Evolutionary conservation across 2,888 invertebrate species (phyloP).

Genomic region (Protonemura montana): DNA sequence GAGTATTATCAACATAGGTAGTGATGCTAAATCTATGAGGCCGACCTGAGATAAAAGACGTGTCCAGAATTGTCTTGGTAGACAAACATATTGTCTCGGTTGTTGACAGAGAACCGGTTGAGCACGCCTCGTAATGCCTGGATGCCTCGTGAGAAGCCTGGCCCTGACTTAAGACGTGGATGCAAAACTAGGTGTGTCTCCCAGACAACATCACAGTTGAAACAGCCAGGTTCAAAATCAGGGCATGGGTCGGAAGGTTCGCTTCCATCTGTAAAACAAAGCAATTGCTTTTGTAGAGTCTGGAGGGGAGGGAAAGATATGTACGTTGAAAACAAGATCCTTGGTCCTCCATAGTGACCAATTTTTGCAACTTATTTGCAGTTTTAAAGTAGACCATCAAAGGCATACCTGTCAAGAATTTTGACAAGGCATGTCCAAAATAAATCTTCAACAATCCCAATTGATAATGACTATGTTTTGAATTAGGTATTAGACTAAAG

Average conservation of each 20-base stretch:
- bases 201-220: conserved; percentile 79
- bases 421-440: too few species aligned
- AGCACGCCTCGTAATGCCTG: conserved; percentile 71
- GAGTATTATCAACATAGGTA: too few species aligned
- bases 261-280: conserved; percentile 33
- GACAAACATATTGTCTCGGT: conserved; percentile 80
- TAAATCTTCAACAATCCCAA: too few species aligned
- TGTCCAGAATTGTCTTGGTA: conserved; percentile 70
- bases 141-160: conserved; percentile 68
- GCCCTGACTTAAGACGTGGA: conserved; percentile 72
- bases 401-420: too few species aligned
- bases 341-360: too few species aligned
- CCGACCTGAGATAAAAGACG: conserved; percentile 67
- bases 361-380: too few species aligned
- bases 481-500: too few species aligned
- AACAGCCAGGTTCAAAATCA: conserved; percentile 63
- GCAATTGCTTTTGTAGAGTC: neutral
- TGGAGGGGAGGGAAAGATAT: too few species aligned
- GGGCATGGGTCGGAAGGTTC: conserved; percentile 8
- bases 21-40: too few species aligned
- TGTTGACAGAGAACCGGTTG: conserved; percentile 73
- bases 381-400: too few species aligned
- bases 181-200: conserved; percentile 73
- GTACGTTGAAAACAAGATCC: too few species aligned
- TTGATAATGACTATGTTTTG: too few species aligned